Base-by-base conservation (phyloP, 1,140 invertebrate genomes). In the Seison nebaliae region DNA sequence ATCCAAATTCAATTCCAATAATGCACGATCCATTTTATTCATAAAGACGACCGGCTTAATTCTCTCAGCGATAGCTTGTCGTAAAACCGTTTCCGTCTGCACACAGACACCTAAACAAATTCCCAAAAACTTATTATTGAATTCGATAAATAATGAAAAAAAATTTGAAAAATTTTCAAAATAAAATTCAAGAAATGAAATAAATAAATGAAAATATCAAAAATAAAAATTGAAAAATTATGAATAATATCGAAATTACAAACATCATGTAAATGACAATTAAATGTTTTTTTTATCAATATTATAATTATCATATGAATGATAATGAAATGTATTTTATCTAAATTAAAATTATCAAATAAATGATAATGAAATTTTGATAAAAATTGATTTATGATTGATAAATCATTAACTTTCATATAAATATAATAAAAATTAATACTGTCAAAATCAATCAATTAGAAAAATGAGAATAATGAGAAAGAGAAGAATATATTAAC, bases 11-110 rank as follows among this genome's bases (percentile, higher is more conserved):
- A 94, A 63, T 60, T 93, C 84, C 2, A 93, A 65, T 24, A 94
- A 66, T 48, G 81, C 86, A 51, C 84, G 73, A 65, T 96, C 88
- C 86, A 96, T 93, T 64, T 94, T 94, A 73, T 96, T 94, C 84
- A 94, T 93, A 72, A 96, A 94, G 44, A 94, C 67, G 49, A 94
- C 79, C 36, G 86, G 86, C 72, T 91, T 91, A 51, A 96, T 94
- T 55, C 86, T 73, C 63, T 96, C 88, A 46, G 80, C 79, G 59
- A 96, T 94, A 43, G 86, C 86, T 60, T 96, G 88, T 67, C 86
- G 76, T 48, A 96, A 64, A 41, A 96, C 86, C 62, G 86, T 94
- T 64, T 94, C 86, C 38, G 86, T 96, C 63, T 96, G 86, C 46
- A 96, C 86, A 64, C 86, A 96, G 36, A 96, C 86, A 70, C 80